Evolutionary conservation across 2,113 vertebrate species (phyloP).

Genomic region (Nycticebus coucang): DNA sequence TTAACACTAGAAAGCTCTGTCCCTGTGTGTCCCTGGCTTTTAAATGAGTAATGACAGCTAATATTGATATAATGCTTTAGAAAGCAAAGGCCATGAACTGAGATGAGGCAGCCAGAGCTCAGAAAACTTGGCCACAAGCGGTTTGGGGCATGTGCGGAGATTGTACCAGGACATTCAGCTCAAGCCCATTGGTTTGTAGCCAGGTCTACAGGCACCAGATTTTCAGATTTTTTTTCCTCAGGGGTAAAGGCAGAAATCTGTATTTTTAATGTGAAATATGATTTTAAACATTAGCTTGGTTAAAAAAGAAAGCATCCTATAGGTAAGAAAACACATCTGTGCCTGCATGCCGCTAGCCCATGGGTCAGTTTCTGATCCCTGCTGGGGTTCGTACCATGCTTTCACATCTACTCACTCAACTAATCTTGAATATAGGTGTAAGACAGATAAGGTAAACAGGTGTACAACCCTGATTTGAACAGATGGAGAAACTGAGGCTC

Average conservation of each 20-base stretch:
- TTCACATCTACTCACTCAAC: neutral
- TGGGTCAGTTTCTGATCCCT: neutral
- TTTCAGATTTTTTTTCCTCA: neutral
- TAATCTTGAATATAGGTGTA: neutral
- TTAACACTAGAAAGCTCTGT: conserved; percentile 55
- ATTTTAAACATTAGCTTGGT: neutral
- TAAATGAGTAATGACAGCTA: conserved; percentile 16
- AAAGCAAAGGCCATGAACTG: neutral
- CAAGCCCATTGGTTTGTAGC: neutral
- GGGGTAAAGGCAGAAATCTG: neutral
- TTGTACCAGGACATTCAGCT: neutral
- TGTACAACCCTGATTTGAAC: neutral
- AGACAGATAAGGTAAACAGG: neutral
- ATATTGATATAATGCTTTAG: neutral
- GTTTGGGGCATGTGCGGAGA: neutral
- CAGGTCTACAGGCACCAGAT: neutral
- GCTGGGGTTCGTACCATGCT: neutral
- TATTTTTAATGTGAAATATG: conserved; percentile 27
- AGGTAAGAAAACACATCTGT: neutral
- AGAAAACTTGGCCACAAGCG: neutral
- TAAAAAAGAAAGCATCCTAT: neutral
- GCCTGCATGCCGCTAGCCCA: neutral
- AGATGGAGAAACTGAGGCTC: neutral
- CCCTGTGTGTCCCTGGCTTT: conserved; percentile 9
- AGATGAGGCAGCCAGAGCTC: neutral